Evolutionary conservation across 2,797 vertebrate genomes (phyloP), one percentile per base, ranked within the genome.

Genomic region (Sciurus vulgaris): DNA sequence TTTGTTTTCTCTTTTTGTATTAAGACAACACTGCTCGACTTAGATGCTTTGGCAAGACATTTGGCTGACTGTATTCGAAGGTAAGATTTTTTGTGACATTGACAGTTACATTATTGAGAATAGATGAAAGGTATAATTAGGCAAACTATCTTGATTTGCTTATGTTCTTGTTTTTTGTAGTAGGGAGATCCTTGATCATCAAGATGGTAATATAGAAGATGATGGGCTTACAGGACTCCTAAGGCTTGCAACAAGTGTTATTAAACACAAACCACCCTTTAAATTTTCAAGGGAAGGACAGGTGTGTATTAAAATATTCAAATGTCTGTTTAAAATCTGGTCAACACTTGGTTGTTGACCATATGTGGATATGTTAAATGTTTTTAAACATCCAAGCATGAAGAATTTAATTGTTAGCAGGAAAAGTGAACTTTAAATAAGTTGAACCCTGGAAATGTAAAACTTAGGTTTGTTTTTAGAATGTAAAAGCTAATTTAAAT

Each of bases 191-290:
- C 98, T 99, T 95, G 99, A 99, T 98, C 99, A 99, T 98, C 99
- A 99, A 95, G 99, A 99, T 89, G 99, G 99, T 17, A 98, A 98
- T n/a, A 95, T 99, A 51, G 99, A 99, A 98, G 99, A 99, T 81
- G 99, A 99, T 81, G 99, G 99, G 0, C 99, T 99, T 96, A 99
- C 99, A 0, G 99, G 99, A 18, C 99, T 99, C 2, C 98, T 99
- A 61, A 99, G 99, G 7, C 98, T 99, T 22, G 99, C 99, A 96
- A 99, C 99, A 84, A 99, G 99, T 59, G 99, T 99, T 61, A 99
- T 99, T 96, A 99, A 99, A 97, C 99, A 99, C 98, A 99, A 99
- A 85, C 99, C 99, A 7, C 99, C 99, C 14, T 99, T 99, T 98
- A 99, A 99, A 96, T 99, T 99, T 98, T 99, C 99, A 74, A 99